phyloP scores from a whole-genome alignment of 2,888 invertebrate genomes.

The Ommatoiulus sabulosus region DNA sequence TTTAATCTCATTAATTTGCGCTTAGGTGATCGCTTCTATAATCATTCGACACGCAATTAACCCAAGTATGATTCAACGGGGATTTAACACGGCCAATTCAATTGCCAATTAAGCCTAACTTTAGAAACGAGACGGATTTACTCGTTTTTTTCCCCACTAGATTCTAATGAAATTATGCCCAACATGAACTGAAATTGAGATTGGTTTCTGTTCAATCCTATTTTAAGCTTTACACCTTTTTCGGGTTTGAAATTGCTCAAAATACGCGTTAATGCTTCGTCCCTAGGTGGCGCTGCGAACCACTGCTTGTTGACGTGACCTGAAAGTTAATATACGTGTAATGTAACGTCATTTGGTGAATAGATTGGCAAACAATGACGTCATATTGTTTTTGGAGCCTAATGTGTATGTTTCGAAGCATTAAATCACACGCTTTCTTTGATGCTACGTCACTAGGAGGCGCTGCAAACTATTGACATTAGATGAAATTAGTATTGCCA shows the following conservation, averaged over 20 bases:
- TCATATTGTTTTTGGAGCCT: too few relatives aligned
- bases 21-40: slow-evolving; percentile 49
- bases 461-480: too few relatives aligned
- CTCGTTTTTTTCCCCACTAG: not conserved
- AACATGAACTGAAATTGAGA: slow-evolving; percentile 27
- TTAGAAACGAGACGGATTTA: slow-evolving; percentile 6
- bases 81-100: slow-evolving; percentile 46
- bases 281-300: not conserved
- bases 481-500: too few relatives aligned
- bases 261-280: not conserved
- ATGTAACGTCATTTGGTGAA: too few relatives aligned
- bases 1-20: slow-evolving; percentile 52
- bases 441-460: not conserved
- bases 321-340: too few relatives aligned
- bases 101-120: slow-evolving; percentile 20
- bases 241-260: not conserved
- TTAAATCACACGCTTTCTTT: too few relatives aligned
- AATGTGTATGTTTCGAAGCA: too few relatives aligned
- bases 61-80: slow-evolving; percentile 46
- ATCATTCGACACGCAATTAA: slow-evolving; percentile 52
- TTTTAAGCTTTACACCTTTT: not conserved
- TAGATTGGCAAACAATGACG: too few relatives aligned
- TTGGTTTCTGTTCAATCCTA: not conserved
- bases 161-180: not conserved
- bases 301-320: too few relatives aligned